phyloP scores from a whole-genome alignment of 2,797 vertebrate genomes.

The Periparus ater region DNA sequence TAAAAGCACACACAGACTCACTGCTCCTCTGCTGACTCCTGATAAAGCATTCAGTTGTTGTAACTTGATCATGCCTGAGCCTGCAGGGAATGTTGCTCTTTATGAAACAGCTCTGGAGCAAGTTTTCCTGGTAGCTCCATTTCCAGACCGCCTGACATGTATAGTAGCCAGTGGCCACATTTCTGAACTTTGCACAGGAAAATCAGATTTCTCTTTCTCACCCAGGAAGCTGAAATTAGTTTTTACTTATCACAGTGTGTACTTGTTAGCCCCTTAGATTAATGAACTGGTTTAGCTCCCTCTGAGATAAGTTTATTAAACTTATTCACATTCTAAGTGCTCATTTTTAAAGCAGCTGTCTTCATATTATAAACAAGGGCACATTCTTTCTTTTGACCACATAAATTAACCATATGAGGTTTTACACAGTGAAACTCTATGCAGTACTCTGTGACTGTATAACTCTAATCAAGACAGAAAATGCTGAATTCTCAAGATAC shows the following conservation, averaged over 20 bases:
- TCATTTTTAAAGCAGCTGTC: constrained; percentile 38
- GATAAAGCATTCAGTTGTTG: background rate
- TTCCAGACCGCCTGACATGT: background rate
- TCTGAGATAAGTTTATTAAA: constrained; percentile 27
- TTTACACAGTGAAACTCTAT: background rate
- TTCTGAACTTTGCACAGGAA: background rate
- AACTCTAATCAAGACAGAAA: background rate
- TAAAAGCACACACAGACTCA: background rate
- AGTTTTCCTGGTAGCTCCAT: background rate
- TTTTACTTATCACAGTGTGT: background rate
- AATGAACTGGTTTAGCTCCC: constrained; percentile 8
- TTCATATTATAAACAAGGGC: constrained; percentile 42
- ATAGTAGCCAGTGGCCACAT: background rate
- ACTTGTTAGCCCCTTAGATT: background rate
- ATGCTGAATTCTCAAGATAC: background rate
- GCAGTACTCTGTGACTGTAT: background rate
- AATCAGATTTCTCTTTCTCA: background rate
- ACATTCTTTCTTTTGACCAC: constrained; percentile 43
- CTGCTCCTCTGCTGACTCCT: background rate
- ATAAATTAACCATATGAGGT: constrained; percentile 8
- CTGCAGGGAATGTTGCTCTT: background rate
- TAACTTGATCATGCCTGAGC: background rate
- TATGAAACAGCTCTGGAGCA: background rate
- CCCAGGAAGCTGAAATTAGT: background rate
- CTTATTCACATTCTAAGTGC: constrained; percentile 12